Evolutionary conservation across 2,113 vertebrate species (phyloP).

Genomic region (Sander lucioperca): DNA sequence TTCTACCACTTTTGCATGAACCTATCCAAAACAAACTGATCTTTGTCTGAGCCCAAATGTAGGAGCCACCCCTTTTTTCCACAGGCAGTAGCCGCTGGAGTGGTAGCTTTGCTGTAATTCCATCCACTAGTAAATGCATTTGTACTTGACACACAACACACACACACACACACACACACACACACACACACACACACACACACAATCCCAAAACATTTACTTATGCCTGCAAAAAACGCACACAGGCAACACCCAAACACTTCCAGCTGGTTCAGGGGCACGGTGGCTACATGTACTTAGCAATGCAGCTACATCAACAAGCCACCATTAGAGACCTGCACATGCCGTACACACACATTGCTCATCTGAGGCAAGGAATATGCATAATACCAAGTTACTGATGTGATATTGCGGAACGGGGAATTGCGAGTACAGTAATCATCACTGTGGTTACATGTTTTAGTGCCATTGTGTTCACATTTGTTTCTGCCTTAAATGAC

Average conservation of each 20-base stretch:
- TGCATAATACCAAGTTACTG: slow-evolving; percentile 42
- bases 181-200: slow-evolving; percentile 5
- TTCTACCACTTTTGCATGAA: slow-evolving; percentile 52
- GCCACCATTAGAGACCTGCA: slow-evolving; percentile 73
- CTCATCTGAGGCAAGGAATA: slow-evolving; percentile 54
- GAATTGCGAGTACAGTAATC: slow-evolving; percentile 49
- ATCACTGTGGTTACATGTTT: slow-evolving; percentile 32
- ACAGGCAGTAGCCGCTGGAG: slow-evolving; percentile 35
- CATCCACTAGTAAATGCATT: slow-evolving; percentile 72
- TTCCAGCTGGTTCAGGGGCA: slow-evolving; percentile 48
- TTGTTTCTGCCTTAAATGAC: slow-evolving; percentile 13
- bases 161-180: slow-evolving; percentile 7
- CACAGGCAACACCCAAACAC: slow-evolving; percentile 33
- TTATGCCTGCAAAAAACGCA: slow-evolving; percentile 42
- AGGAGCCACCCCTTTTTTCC: slow-evolving; percentile 55
- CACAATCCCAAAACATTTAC: slow-evolving; percentile 40
- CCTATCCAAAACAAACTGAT: slow-evolving; percentile 75
- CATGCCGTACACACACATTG: slow-evolving; percentile 55
- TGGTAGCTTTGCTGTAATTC: slow-evolving; percentile 65
- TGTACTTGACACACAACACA: slow-evolving; percentile 34
- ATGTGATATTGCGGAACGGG: slow-evolving; percentile 38
- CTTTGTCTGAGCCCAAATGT: slow-evolving; percentile 56
- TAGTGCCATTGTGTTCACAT: slow-evolving; percentile 30
- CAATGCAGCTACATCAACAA: slow-evolving; percentile 67
- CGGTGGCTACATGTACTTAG: slow-evolving; percentile 74